Percentiles rank a stretch among this genome's conserved stretches.
Evolutionary conservation across 2,888 invertebrate species (phyloP).

Genomic region (Ligdia adustata): DNA sequence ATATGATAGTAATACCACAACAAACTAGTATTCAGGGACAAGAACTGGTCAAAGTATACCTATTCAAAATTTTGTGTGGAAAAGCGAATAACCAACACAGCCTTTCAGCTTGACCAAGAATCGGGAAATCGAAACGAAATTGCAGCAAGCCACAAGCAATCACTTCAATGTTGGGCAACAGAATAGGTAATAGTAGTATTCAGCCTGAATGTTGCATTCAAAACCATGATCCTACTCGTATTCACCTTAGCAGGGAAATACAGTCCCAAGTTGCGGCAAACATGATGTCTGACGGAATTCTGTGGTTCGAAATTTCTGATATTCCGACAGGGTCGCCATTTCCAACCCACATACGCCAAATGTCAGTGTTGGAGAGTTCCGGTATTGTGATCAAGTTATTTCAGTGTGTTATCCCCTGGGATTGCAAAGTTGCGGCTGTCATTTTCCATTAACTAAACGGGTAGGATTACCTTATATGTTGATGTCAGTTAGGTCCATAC

Average conservation of each 20-base stretch:
- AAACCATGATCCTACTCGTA: not conserved
- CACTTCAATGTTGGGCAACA: too few species aligned
- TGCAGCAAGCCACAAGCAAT: too few species aligned
- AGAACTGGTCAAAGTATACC: too few species aligned
- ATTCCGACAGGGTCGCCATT: conserved; percentile 15
- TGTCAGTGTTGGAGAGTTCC: conserved; percentile 22
- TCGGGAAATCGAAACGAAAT: too few species aligned
- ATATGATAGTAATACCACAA: too few species aligned
- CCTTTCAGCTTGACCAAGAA: too few species aligned
- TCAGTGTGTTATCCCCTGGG: conserved; percentile 18
- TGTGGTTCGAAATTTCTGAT: conserved; percentile 21
- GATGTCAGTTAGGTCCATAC: too few species aligned
- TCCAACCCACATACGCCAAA: conserved; percentile 24
- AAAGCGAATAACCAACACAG: too few species aligned
- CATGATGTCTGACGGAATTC: conserved; percentile 9
- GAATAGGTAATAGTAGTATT: too few species aligned
- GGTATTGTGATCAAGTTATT: conserved; percentile 27
- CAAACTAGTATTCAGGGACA: too few species aligned
- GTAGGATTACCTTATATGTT: conserved; percentile 4
- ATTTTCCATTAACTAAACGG: conserved; percentile 20
- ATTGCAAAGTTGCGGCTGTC: conserved; percentile 17
- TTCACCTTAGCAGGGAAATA: not conserved
- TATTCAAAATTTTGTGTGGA: too few species aligned
- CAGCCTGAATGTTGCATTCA: not conserved
- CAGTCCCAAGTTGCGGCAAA: conserved; percentile 1